Evolutionary conservation across 2,797 vertebrate genomes (phyloP), one percentile per base, ranked within the genome.

Genomic region (Salarias fasciatus): DNA sequence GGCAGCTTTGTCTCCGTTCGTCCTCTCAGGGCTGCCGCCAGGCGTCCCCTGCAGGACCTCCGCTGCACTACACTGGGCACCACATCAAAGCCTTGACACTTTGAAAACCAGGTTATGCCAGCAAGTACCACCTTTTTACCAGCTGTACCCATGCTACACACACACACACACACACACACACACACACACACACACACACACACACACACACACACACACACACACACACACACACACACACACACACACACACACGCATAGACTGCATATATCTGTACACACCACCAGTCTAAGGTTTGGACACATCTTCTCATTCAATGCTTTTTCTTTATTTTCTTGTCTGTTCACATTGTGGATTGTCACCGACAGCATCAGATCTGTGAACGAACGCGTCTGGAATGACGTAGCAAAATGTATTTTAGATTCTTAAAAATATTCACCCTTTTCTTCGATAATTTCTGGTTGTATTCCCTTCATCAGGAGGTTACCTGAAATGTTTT

Each of bases 101-200:
- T 89, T 80, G 79, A 81, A 81, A 87, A 87, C 84, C 89, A 88
- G 89, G 87, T 90, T 84, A 90, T 75, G 82, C 87, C 85, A 90
- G 87, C 80, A 88, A 89, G 75, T 85, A 77, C 80, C 88, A 73
- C 82, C 80, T 89, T 64, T 78, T 78, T 91, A 91, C 90, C 90
- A 91, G 91, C 90, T 87, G 77, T 78, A 85, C 67, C 80, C 82
- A 80, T 77, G 53, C 79, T 52, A 47, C 77, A 83, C 75, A 67
- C 50, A 77, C 68, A 76, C 61, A 59, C 61, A 71, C 40, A 61
- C 52, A 66, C 18, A 51, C 76, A 63, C 49, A 49, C 15, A 56
- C 67, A 24, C 65, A 80, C 64, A 67, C 38, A 68, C n/a, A n/a
- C 18, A 53, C 76, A 63, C 49, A 46, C 15, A 53, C 67, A 15